phyloP scores from a whole-genome alignment of 53 echinoderm and acorn worm species.

The Temnopleurus reevesii region DNA sequence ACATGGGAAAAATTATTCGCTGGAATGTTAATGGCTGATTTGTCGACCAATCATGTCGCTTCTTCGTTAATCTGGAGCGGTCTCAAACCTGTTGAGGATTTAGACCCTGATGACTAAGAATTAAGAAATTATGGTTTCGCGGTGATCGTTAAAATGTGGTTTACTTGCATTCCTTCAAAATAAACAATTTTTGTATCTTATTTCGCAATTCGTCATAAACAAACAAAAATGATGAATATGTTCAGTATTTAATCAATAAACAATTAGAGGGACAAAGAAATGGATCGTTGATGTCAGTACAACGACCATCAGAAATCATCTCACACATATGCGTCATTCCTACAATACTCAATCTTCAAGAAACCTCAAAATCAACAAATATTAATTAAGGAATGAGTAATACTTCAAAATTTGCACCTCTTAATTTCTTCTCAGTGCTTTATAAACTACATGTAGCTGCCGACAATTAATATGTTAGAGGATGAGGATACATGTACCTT shows the following conservation, averaged over 20 bases:
- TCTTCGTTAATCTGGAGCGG: background rate
- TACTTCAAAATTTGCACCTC: background rate
- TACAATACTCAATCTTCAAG: background rate
- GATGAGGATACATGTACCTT: too few species aligned
- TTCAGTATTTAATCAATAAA: conserved; percentile 2
- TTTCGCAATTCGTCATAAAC: background rate
- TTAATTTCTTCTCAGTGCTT: background rate
- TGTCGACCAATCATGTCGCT: conserved; percentile 29
- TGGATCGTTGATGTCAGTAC: background rate
- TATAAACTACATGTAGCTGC: too few species aligned
- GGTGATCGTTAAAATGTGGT: conserved; percentile 29
- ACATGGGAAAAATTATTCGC: conserved; percentile 45
- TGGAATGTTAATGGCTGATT: conserved; percentile 47
- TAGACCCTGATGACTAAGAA: conserved; percentile 9
- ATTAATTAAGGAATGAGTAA: conserved; percentile 30
- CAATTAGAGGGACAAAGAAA: background rate
- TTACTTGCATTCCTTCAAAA: background rate
- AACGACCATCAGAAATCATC: background rate
- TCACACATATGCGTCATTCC: background rate
- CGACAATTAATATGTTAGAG: too few species aligned
- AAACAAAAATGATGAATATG: background rate
- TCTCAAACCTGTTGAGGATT: conserved; percentile 44
- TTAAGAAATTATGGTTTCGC: conserved; percentile 25
- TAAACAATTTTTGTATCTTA: background rate
- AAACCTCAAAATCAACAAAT: background rate